These are phyloP conservation scores for Tamandua tetradactyla DNA, from an alignment of 2,797 vertebrate genomes.

Conservation along the genomic window DNA sequence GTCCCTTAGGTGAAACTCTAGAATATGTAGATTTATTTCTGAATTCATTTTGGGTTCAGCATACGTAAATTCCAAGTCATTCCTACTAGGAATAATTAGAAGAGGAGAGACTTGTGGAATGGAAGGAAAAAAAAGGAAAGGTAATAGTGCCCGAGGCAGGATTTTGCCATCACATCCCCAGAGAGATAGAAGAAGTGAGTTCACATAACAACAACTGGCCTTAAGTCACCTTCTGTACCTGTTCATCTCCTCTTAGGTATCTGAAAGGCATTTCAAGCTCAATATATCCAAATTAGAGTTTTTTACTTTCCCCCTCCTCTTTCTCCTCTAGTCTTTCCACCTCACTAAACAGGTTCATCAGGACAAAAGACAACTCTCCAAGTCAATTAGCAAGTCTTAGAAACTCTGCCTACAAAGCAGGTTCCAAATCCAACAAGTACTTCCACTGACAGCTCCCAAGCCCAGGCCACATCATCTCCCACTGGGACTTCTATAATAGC, in stretches of 20 bases:
- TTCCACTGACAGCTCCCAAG: neutral
- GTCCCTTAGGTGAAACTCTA: constrained; percentile 73
- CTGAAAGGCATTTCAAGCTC: neutral
- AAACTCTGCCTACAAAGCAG: neutral
- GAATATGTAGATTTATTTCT: constrained; percentile 73
- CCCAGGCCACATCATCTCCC: neutral
- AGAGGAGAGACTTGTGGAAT: neutral
- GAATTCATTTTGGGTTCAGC: constrained; percentile 33
- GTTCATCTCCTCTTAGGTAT: neutral
- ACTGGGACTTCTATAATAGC: neutral
- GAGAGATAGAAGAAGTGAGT: neutral
- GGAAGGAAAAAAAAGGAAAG: neutral
- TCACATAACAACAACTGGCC: neutral
- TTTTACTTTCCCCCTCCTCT: neutral
- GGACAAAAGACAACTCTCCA: neutral
- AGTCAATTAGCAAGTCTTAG: neutral
- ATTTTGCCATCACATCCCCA: neutral
- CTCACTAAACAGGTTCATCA: neutral
- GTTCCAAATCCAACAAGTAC: neutral
- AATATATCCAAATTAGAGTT: neutral
- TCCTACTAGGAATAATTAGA: constrained; percentile 47
- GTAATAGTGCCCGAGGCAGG: neutral
- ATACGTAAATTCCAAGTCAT: constrained; percentile 64
- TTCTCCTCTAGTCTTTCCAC: neutral
- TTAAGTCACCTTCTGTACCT: neutral